Evolutionary conservation across 92 coral and sea anemone genomes (phyloP), one percentile per base, ranked within the genome.

Genomic region (Zoanthus gigantus): DNA sequence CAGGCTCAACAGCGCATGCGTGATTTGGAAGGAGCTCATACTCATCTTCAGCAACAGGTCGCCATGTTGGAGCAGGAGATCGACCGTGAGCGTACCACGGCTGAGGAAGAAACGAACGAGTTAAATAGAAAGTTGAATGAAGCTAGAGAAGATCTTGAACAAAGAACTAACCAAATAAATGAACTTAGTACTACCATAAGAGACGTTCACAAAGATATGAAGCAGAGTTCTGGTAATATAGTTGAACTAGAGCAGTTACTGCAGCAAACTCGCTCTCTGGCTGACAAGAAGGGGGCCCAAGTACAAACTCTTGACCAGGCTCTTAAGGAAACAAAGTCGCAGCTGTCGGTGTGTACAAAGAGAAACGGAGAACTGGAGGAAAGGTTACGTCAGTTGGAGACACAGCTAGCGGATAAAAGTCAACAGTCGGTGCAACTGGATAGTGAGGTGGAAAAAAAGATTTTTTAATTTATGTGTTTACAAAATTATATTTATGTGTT

Each of bases 191-290:
- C 92, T 7, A 95, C 98, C n/a, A 77, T 97, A 29, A 88, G 94
- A 47, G 99, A 91, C 28, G 98, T 97, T 69, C 99, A 97, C 88
- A 89, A 90, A 65, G 99, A 97, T 77, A 95, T 97, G 96, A 97
- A 97, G 45, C 93, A 91, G 50, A 97, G 97, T 61, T 95, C 99
- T 28, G 90, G 96, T 9, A 93, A 91, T 50, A 92, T 97, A 54
- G 95, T 97, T 7, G 99, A 95, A 88, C 82, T 97, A 30, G 98
- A 97, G 74, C 97, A 97, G 76, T 92, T 97, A n/a, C 74, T 97
- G 44, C 98, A 95, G n/a, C 96, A 95, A 17, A 91, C 94, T 56
- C 87, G 99, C 52, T 88, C 95, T 34, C 94, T 90, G 87, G 90
- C 92, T 63, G 99, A 95, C 73, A 95, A 94, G 80, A 94, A 89